A percentile compares a stretch with the other conserved stretches of the same genome.
phyloP scores from a whole-genome alignment of 2,113 vertebrate species.

The Oreochromis spilurus region DNA sequence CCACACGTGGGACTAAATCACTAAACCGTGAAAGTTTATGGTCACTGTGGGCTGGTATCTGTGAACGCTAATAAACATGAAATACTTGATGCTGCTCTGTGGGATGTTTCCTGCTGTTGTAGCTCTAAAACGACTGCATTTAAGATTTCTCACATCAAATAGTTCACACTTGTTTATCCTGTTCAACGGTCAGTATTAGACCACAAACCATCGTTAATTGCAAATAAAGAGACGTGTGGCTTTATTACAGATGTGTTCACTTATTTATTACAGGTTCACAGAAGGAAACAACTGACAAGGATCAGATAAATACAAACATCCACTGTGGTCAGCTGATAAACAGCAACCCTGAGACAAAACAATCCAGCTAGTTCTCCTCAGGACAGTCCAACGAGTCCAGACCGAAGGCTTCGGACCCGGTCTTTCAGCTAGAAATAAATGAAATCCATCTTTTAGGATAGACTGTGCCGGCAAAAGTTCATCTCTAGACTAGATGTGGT shows the following conservation, averaged over 20 bases:
- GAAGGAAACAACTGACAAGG: background rate
- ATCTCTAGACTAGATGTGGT: background rate
- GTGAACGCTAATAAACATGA: background rate
- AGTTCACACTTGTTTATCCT: background rate
- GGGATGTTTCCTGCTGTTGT: background rate
- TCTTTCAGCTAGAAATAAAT: background rate
- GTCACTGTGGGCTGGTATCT: background rate
- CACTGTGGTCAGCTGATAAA: background rate
- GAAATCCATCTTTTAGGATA: background rate
- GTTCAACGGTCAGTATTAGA: too few species aligned
- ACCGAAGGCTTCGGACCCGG: rapidly evolving
- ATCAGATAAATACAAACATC: background rate
- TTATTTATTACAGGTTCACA: background rate
- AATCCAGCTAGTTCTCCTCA: background rate
- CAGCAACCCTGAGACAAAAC: background rate
- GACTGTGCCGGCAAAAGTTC: background rate
- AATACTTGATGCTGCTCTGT: background rate
- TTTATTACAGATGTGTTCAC: background rate
- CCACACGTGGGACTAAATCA: background rate
- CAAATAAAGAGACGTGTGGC: background rate
- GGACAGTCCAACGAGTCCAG: background rate
- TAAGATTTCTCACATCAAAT: background rate
- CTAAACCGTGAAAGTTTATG: background rate
- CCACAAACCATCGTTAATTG: background rate
- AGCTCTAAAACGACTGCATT: background rate